phyloP scores from a whole-genome alignment of 2,797 vertebrate genomes.

The Sparidentex hasta region DNA sequence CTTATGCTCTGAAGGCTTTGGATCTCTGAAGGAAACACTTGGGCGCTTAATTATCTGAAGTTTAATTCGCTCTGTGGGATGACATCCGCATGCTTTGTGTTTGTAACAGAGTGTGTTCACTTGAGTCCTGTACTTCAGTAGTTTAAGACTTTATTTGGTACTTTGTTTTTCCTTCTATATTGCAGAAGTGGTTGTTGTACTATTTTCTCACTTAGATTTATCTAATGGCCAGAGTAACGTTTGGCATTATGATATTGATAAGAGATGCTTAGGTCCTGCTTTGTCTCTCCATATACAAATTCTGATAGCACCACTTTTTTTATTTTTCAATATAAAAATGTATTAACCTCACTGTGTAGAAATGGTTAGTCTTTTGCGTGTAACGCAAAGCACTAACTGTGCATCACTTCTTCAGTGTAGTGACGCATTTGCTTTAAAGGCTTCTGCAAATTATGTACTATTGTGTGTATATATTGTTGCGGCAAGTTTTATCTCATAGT shows the following conservation, averaged over 20 bases:
- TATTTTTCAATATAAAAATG: background rate
- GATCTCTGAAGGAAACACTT: constrained; percentile 70
- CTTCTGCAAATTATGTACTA: background rate
- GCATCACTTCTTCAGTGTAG: background rate
- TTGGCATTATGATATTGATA: background rate
- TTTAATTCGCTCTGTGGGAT: constrained; percentile 42
- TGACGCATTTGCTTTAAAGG: background rate
- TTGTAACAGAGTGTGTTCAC: constrained; percentile 1
- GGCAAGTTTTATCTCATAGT: background rate
- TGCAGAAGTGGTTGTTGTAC: background rate
- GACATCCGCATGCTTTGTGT: constrained; percentile 30
- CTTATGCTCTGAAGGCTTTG: constrained; percentile 82
- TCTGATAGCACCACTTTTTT: background rate
- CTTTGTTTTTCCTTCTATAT: background rate
- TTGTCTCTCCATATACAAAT: background rate
- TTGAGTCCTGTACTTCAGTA: background rate
- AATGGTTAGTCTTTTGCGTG: background rate
- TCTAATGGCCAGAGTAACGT: background rate
- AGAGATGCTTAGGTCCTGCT: background rate
- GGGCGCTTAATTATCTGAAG: constrained; percentile 55
- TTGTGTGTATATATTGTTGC: background rate
- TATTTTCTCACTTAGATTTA: background rate
- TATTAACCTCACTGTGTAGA: background rate
- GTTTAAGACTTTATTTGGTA: background rate
- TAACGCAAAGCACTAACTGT: background rate